phyloP scores from a whole-genome alignment of 2,113 vertebrate genomes.

The Melanotaenia duboulayi region DNA sequence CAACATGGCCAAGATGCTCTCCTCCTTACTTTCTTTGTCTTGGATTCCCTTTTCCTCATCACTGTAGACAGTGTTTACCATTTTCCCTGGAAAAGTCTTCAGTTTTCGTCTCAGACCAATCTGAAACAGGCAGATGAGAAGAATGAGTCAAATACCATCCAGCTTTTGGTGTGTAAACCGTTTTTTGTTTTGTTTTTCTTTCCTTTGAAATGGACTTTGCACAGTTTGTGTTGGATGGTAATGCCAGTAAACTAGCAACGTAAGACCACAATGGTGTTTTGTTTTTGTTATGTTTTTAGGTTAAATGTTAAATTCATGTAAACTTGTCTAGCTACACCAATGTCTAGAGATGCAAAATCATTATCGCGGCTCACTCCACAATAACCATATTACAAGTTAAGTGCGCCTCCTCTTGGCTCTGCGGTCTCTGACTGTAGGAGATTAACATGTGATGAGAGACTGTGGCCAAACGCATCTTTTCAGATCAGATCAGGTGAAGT shows the following conservation, averaged over 20 bases:
- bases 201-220: slow-evolving; percentile 14
- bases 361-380: neutral
- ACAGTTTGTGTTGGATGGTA: slow-evolving; percentile 28
- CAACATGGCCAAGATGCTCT: slow-evolving; percentile 95
- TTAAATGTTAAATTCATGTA: too few species aligned
- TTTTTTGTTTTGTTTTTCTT: neutral
- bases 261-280: neutral
- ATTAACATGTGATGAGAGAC: too few species aligned
- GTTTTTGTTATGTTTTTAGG: too few species aligned
- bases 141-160: slow-evolving; percentile 33
- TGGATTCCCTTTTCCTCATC: slow-evolving; percentile 94
- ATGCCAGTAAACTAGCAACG: slow-evolving; percentile 16
- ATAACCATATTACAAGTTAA: too few species aligned
- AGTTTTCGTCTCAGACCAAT: slow-evolving; percentile 87
- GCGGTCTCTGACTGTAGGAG: too few species aligned
- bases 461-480: too few species aligned
- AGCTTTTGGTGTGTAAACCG: slow-evolving; percentile 29
- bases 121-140: slow-evolving; percentile 77
- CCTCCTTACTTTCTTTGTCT: slow-evolving; percentile 96
- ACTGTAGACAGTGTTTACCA: slow-evolving; percentile 93
- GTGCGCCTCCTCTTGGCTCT: too few species aligned
- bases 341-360: neutral
- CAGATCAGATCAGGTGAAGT: neutral
- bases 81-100: slow-evolving; percentile 92
- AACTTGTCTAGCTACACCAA: neutral